Conservation (phyloP, 2,888 invertebrate species). For the Polyommatus icarus region DNA sequence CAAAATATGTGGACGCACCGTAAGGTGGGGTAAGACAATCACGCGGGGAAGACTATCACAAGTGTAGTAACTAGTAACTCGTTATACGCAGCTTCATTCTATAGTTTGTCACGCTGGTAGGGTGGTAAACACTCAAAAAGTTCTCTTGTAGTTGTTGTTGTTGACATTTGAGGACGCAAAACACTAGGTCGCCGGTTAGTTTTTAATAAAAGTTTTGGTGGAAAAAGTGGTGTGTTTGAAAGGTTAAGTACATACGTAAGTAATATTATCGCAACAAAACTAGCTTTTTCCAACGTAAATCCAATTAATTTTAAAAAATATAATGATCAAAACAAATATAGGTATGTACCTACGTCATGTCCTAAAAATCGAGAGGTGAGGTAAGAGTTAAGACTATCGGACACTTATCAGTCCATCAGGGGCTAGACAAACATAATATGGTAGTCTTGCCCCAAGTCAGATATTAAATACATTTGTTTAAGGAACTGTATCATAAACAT, state of each 20-base stretch:
- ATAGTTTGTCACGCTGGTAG: background rate
- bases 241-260: background rate
- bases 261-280: background rate
- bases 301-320: conserved; percentile 3
- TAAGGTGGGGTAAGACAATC: background rate
- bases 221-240: background rate
- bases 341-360: no score
- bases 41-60: background rate
- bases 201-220: background rate
- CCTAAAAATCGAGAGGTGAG: background rate
- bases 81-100: background rate
- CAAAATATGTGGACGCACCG: no score
- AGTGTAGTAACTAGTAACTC: background rate
- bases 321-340: conserved; percentile 8
- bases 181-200: conserved; percentile 4
- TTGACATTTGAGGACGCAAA: conserved; percentile 1
- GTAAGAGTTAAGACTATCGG: background rate
- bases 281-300: conserved; percentile 1
- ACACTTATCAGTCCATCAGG: background rate
- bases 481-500: conserved; percentile 7
- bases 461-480: background rate
- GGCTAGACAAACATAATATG: conserved; percentile 3
- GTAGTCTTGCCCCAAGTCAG: background rate
- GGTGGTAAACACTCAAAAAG: conserved; percentile 2
- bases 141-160: no score